Base-by-base conservation (phyloP, 2,113 vertebrate species). In the Centropus bengalensis region DNA sequence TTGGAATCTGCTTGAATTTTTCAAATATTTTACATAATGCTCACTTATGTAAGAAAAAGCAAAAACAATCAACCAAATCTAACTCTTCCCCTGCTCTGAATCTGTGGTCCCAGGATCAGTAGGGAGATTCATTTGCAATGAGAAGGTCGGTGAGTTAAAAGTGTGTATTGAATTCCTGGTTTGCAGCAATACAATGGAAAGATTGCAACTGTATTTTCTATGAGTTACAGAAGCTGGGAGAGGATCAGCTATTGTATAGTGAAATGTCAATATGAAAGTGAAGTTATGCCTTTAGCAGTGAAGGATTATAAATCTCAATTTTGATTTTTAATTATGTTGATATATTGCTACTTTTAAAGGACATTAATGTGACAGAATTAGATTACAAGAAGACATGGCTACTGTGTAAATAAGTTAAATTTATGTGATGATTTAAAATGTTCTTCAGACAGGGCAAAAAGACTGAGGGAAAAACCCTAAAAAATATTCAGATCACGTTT, bases 271-370 rank as follows among this genome's bases (percentile, higher is more conserved):
- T 62, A 51, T 28, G 63, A 76, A 66, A 77, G 51, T 62, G 54
- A 80, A 88, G 10, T 69, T 94, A 42, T 49, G 40, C 19, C 26
- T 84, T 86, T 63, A 70, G 42, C 45, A 54, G 28, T 51, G 58
- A 62, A 52, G 24, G 40, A 77, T 89, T 82, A 85, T 88, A 86
- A 80, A 86, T 91, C 59, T 94, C 47, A 77, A 32, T 79, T 94
- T 91, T 94, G 70, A 87, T 94, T 93, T 96, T 93, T 93, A 96
- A 95, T 93, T 95, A 80, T 77, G 51, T 77, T 93, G 90, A 88
- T 86, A 1, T 49, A 89, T 88, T 89, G 49, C 63, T 91, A 12
- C 22, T 82, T 88, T 93, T 82, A 96, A 93, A 88, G 75, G 82
- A 86, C 5, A 0, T 58, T 94, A 89, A 76, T 91, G 85, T 69